Conservation (phyloP, 2,113 vertebrate genomes). For the Gymnobelideus leadbeateri region DNA sequence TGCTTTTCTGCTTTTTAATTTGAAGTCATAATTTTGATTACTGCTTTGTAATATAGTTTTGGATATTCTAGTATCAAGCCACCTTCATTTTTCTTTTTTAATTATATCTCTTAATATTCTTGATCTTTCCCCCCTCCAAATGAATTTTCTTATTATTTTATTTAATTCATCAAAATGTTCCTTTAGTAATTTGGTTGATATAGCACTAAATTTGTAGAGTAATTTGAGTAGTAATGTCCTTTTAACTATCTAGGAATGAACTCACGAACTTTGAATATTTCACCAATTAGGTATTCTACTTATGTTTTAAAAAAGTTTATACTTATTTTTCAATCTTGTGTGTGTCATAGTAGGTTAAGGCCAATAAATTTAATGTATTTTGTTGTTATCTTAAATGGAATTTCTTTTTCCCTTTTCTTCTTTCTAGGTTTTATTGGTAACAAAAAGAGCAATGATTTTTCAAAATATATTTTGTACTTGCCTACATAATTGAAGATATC, state of each 20-base stretch:
- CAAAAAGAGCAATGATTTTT: not conserved
- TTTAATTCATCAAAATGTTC: not conserved
- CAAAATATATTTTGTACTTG: not conserved
- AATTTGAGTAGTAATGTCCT: not conserved
- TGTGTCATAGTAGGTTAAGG: not conserved
- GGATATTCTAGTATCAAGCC: not conserved
- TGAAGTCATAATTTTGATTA: not conserved
- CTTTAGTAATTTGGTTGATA: not conserved
- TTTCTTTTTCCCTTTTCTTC: not conserved
- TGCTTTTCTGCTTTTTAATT: not conserved
- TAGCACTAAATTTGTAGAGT: not conserved
- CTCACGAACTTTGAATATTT: not conserved
- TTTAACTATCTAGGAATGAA: not conserved
- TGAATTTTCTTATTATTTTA: not conserved
- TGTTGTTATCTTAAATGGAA: not conserved
- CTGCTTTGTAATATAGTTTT: not conserved
- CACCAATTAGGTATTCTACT: not conserved
- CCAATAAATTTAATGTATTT: not conserved
- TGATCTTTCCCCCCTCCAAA: not conserved
- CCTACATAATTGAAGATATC: not conserved
- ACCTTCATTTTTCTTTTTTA: not conserved
- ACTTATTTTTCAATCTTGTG: not conserved
- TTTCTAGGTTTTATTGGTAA: not conserved
- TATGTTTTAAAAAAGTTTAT: not conserved
- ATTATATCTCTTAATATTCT: not conserved